phyloP scores from a whole-genome alignment of 53 echinoderm and acorn worm species.

The Echinometra lucunter region DNA sequence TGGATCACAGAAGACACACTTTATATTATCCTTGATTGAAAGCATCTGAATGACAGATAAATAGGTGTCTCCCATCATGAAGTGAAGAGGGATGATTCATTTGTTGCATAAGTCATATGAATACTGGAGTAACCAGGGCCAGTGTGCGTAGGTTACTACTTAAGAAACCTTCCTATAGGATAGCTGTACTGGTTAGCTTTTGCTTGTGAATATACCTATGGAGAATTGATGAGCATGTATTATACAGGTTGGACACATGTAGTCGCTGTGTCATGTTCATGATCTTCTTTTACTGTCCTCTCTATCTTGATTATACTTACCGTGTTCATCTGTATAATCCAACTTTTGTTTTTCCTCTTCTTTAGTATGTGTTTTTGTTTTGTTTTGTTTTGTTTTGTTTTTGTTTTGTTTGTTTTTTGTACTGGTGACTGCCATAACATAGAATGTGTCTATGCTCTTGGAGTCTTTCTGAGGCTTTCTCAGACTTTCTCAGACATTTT shows the following conservation, averaged over 20 bases:
- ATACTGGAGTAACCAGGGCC: neutral
- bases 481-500: no score
- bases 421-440: no score
- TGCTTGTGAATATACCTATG: neutral
- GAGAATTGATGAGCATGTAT: neutral
- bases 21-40: neutral
- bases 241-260: no score
- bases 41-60: slow-evolving; percentile 7
- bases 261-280: no score
- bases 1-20: no score
- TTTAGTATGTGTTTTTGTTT: no score
- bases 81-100: slow-evolving; percentile 56
- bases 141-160: neutral
- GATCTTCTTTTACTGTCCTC: neutral
- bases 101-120: slow-evolving; percentile 53
- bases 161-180: neutral
- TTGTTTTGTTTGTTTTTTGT: no score
- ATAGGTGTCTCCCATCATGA: neutral
- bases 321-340: neutral
- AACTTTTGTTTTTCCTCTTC: no score
- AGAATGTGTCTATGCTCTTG: no score
- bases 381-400: no score
- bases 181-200: neutral
- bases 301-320: neutral
- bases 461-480: no score